Conservation (phyloP, 1,140 invertebrate genomes). For the Stenopsyche tienmushanensis region DNA sequence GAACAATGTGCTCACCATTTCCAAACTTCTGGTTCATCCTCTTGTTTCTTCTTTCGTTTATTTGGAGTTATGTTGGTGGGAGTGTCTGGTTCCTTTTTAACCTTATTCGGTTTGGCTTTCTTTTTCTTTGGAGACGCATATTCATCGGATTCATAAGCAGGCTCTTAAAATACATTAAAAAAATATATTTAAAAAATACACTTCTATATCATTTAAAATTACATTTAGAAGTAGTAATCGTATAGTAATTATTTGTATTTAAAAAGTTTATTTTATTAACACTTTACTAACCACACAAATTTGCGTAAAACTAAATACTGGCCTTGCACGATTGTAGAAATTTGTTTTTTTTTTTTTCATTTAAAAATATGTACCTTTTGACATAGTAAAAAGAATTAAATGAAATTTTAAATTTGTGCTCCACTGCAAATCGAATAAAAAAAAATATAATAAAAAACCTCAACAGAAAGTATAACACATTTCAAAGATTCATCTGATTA, state of each 20-base stretch:
- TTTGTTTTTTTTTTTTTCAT: too few relatives aligned
- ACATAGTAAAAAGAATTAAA: too few relatives aligned
- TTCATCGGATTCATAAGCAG: slow-evolving; percentile 61
- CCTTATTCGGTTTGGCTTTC: slow-evolving; percentile 49
- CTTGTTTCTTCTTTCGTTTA: slow-evolving; percentile 76
- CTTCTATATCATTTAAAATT: neutral
- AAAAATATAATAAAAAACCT: too few relatives aligned
- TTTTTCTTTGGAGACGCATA: slow-evolving; percentile 62
- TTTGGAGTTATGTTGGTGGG: slow-evolving; percentile 48
- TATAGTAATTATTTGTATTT: slow-evolving; percentile 11
- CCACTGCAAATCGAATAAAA: too few relatives aligned
- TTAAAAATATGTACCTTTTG: too few relatives aligned
- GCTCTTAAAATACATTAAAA: slow-evolving; percentile 45
- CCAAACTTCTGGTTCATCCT: slow-evolving; percentile 86
- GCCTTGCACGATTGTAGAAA: too few relatives aligned
- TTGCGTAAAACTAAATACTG: too few relatives aligned
- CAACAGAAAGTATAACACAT: too few relatives aligned
- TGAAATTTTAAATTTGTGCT: too few relatives aligned
- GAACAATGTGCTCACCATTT: slow-evolving; percentile 73
- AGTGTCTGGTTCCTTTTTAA: slow-evolving; percentile 48
- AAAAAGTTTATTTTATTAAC: neutral
- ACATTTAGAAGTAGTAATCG: too few relatives aligned
- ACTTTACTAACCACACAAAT: neutral
- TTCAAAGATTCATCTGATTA: too few relatives aligned
- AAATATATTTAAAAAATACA: neutral